Evolutionary conservation across 2,113 vertebrate genomes (phyloP), one percentile per base, ranked within the genome.

Genomic region (Spea multiplicata): DNA sequence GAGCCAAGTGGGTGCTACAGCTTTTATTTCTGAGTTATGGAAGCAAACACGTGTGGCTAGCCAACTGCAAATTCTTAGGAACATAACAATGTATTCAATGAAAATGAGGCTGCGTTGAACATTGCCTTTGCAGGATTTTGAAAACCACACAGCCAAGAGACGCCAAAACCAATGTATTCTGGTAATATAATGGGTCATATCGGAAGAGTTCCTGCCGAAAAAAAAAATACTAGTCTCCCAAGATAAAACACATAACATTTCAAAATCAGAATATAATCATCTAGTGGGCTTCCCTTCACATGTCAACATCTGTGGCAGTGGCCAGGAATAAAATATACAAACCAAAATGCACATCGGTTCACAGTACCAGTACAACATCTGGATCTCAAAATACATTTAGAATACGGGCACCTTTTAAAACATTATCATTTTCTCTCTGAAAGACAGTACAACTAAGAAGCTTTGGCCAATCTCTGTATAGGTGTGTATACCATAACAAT

Each of bases 81-180:
- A 80, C 78, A 80, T 80, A 80, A 80, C 78, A 80, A 80, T 80
- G 78, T 80, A 80, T 80, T 80, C 78, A 80, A 80, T 74, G 78
- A 80, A 80, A 80, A 80, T 80, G 78, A 80, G 78, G 71, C 78
- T 74, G 71, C 71, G 61, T 64, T 80, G 78, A 80, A 80, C 71
- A 80, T 74, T 80, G 67, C 71, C 71, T 73, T 66, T 79, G 77
- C 78, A 80, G 78, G 71, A 74, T 80, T 80, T 80, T 80, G 74
- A 80, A 75, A 80, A 80, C 71, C 71, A 69, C 78, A 80, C 45
- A 74, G 78, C 72, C 49, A 53, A 74, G 59, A 80, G 71, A 80
- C 68, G 64, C 71, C 71, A 74, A 61, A 80, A 74, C 78, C 78
- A 67, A 71, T 70, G 46, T 66, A 77, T 62, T 70, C 46, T 61